A percentile compares a stretch with the other conserved stretches of the same genome.
phyloP scores from a whole-genome alignment of 2,113 vertebrate genomes.

The Saccopteryx leptura region DNA sequence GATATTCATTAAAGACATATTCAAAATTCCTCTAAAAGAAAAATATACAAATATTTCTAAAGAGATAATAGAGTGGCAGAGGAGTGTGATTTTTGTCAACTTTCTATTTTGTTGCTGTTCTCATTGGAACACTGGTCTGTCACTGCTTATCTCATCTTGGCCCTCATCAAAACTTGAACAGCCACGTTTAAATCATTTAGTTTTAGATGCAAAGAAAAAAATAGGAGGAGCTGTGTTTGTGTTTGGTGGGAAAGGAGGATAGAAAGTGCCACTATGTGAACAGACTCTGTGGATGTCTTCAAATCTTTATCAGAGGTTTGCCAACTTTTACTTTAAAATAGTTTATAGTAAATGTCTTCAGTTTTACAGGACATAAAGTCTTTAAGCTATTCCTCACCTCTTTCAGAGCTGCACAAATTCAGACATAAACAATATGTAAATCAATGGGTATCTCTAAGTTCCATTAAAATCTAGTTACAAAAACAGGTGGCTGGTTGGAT shows the following conservation, averaged over 20 bases:
- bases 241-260: not conserved
- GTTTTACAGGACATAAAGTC: not conserved
- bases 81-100: not conserved
- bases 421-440: not conserved
- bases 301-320: not conserved
- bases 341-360: not conserved
- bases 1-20: not conserved
- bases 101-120: not conserved
- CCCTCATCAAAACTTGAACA: not conserved
- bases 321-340: not conserved
- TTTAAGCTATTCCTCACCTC: not conserved
- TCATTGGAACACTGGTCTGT: not conserved
- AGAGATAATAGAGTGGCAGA: not conserved
- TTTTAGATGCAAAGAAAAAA: not conserved
- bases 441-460: not conserved
- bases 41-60: not conserved
- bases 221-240: not conserved
- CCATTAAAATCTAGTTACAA: not conserved
- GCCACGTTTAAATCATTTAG: not conserved
- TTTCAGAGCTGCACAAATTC: not conserved
- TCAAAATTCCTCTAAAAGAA: not conserved
- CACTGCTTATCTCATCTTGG: not conserved
- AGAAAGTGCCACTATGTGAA: not conserved
- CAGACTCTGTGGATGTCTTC: not conserved
- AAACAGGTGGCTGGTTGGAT: not conserved